Base-by-base conservation (phyloP, 2,797 vertebrate genomes). In the Channallabes apus region DNA sequence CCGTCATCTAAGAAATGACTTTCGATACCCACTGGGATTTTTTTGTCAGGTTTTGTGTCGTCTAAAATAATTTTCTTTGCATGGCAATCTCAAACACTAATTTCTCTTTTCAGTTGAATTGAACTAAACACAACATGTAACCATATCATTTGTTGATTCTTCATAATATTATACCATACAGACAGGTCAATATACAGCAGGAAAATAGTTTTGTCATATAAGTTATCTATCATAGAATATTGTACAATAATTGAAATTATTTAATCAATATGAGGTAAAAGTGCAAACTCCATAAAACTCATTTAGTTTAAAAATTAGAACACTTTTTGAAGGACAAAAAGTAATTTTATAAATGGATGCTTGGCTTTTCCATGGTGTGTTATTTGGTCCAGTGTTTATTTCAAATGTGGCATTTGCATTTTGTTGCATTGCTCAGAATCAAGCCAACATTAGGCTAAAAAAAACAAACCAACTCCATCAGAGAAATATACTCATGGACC, bases 31-130 rank as follows among this genome's bases (percentile, higher is more conserved):
- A 54, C 81, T 4, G 8, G 85, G n/a, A 58, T 27, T 59, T 86
- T 76, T 76, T 27, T 29, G 35, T 64, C 22, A 75, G 29, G 75
- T 72, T 82, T 81, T 83, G 80, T 41, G 56, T 73, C 82, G 71
- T 86, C 84, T 38, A 67, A 64, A 35, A 73, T 72, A 84, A 41
- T 80, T 73, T 81, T 61, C 73, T 65, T 86, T 72, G 82, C 32
- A 65, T 0, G 27, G 64, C 32, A 73, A n/a, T 27, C 56, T 82
- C 54, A 85, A 83, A 85, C 65, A 41, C 46, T 69, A 3, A 20
- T 84, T 87, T 82, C 78, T 79, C 46, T 73, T 35, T 76, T 51
- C 58, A 51, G 59, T 67, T 32, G 64, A 56, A 72, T 71, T 72
- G 24, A 77, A 29, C 6, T 61, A 65, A 62, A 62, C 71, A n/a